Base-by-base conservation (phyloP, 2,797 vertebrate species). In the Synanceia verrucosa region DNA sequence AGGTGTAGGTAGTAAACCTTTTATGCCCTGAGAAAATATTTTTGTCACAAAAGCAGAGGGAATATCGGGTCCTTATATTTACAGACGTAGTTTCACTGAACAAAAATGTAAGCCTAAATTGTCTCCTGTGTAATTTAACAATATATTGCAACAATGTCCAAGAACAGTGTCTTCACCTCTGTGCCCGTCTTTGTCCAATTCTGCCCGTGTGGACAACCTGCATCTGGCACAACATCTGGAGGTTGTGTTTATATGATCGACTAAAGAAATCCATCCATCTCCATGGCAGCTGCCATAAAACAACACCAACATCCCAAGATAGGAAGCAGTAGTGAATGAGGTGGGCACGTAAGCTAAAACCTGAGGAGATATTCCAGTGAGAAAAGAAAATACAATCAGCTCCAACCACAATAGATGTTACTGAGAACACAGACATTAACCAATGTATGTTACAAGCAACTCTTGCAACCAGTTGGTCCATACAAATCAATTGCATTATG, bases 261-360 rank as follows among this genome's bases (percentile, higher is more conserved):
- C 87, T 85, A 86, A 89, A 89, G 70, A 82, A 93, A 86, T 84
- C 85, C 23, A 73, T 91, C 89, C 92, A 92, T 91, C 86, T 85
- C 84, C 93, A 92, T 90, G 91, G 83, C 77, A 92, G 90, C 92
- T 79, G 73, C 78, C 76, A 77, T 16, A 34, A 88, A 89, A 85
- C 67, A 51, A 80, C 78, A 79, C 82, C 90, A 91, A 84, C 89
- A 93, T 92, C 89, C 89, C 93, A 89, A 70, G 68, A 76, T 68
- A 80, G 33, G 64, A 67, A 63, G 75, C 29, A 53, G 79, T 73
- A 71, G 68, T 46, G 28, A 70, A 72, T 70, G 62, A 68, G 58
- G 39, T 36, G 44, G 57, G 29, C 57, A 78, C 43, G 63, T 57
- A 56, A 47, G 65, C 62, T 73, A 69, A 9, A 8, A 50, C 74